Evolutionary conservation across 2,888 invertebrate genomes (phyloP).

Genomic region (Macaria notata): DNA sequence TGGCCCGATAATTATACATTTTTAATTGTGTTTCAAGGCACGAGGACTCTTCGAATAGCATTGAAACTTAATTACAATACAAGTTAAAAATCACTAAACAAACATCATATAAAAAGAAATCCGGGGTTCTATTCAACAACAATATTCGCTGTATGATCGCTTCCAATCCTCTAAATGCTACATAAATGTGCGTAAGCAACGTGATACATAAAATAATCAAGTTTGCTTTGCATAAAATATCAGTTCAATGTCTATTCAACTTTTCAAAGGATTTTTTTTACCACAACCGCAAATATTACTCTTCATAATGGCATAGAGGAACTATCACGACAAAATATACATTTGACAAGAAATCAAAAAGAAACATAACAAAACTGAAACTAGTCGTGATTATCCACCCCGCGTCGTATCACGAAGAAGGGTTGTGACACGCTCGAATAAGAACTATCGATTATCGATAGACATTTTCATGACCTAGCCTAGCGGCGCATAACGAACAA

Average conservation of each 20-base stretch:
- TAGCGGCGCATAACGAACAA: constrained; percentile 75
- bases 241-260: constrained; percentile 28
- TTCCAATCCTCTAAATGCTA: constrained; percentile 41
- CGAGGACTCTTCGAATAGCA: constrained; percentile 17
- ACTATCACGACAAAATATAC: constrained; percentile 19
- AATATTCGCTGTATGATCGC: constrained; percentile 16
- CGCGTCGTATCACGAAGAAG: constrained; percentile 35
- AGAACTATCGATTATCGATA: constrained; percentile 52
- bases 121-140: too few relatives aligned
- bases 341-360: constrained; percentile 1
- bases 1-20: constrained; percentile 6
- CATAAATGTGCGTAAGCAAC: constrained; percentile 48
- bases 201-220: constrained; percentile 19
- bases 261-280: constrained; percentile 16
- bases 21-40: constrained; percentile 23
- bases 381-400: constrained; percentile 3
- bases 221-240: constrained; percentile 22
- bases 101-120: too few relatives aligned
- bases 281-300: constrained; percentile 27
- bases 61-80: constrained; percentile 1
- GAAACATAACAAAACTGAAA: constrained; percentile 17
- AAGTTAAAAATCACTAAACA: too few relatives aligned
- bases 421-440: constrained; percentile 50
- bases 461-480: constrained; percentile 41
- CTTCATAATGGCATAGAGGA: constrained; percentile 18